Percentiles rank a stretch among this genome's conserved stretches.
Conservation (phyloP, 2,113 vertebrate genomes). For the Phyllopteryx taeniolatus region DNA sequence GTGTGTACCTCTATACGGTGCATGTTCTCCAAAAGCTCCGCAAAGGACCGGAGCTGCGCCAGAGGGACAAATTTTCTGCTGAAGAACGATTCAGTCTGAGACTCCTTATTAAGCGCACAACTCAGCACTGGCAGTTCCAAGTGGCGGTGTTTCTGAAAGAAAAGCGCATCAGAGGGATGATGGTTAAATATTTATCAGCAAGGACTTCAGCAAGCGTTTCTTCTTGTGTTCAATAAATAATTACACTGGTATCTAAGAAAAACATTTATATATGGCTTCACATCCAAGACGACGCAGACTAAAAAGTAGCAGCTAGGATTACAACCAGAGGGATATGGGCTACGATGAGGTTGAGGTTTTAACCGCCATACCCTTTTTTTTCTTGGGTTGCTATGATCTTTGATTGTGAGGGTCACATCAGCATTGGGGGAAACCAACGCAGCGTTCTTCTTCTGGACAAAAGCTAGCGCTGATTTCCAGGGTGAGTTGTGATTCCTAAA, state of each 20-base stretch:
- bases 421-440: slow-evolving; percentile 26
- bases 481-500: slow-evolving; percentile 80
- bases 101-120: slow-evolving; percentile 26
- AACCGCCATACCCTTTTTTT: slow-evolving; percentile 71
- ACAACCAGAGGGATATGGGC: background rate
- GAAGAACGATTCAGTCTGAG: slow-evolving; percentile 16
- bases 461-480: slow-evolving; percentile 78
- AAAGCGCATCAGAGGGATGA: slow-evolving; percentile 1
- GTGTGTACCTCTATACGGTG: slow-evolving; percentile 80
- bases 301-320: background rate
- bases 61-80: slow-evolving; percentile 71
- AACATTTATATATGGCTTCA: background rate
- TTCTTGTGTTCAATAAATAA: background rate
- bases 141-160: slow-evolving; percentile 79
- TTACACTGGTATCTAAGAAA: background rate
- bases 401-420: slow-evolving; percentile 27
- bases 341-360: background rate
- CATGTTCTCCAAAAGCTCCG: slow-evolving; percentile 84
- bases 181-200: background rate
- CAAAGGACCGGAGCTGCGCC: slow-evolving; percentile 80
- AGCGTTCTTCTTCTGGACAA: slow-evolving; percentile 72
- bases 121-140: slow-evolving; percentile 62
- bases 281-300: background rate
- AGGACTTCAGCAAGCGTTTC: background rate
- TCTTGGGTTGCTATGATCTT: slow-evolving; percentile 39